Base-by-base conservation (phyloP, 2,888 invertebrate genomes). In the Cheilosia impressa region DNA sequence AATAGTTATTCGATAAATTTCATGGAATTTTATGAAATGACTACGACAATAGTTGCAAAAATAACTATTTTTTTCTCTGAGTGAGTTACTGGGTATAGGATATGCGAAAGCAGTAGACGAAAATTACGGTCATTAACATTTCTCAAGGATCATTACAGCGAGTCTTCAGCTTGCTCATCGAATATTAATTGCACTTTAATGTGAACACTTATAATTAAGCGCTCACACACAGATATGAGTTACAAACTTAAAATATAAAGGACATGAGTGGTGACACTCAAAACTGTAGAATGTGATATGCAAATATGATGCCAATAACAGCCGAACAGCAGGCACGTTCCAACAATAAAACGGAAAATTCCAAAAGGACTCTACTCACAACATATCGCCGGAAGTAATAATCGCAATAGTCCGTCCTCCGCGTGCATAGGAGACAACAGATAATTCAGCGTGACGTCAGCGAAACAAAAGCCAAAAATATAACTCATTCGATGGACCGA, bases 341-440 rank as follows among this genome's bases (percentile, higher is more conserved):
- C 55, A 34, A 53, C 66, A 77, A 85, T 85, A 85, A 85, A 85
- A 81, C 57, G 34, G 41, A 58, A 85, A 85, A 71, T 85, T 65
- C 75, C 27, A 24, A 58, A 60, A 81, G 72, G 76, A 81, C 76
- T 68, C 52, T 13, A 24, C 63, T 47, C 34, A 53, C 87, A 15
- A n/a, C 15, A n/a, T 15, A 4, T 62, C 62, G 76, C 88, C 88
- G 90, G 90, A 92, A 90, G 89, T 89, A 90, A 89, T 91, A 91
- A 92, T 91, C 91, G 91, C 91, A 89, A 24, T n/a, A 50, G 53
- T 65, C 24, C 24, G 19, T 60, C 41, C 57, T 27, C 47, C 13
- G 24, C 6, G 27, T 27, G 1, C 27, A 27, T 4, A 72, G 27
- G 27, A 41, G 19, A 62, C 22, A 38, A 38, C 65, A 47, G 65